Evolutionary conservation across 2,797 vertebrate species (phyloP).

Genomic region (Botia almorhae): DNA sequence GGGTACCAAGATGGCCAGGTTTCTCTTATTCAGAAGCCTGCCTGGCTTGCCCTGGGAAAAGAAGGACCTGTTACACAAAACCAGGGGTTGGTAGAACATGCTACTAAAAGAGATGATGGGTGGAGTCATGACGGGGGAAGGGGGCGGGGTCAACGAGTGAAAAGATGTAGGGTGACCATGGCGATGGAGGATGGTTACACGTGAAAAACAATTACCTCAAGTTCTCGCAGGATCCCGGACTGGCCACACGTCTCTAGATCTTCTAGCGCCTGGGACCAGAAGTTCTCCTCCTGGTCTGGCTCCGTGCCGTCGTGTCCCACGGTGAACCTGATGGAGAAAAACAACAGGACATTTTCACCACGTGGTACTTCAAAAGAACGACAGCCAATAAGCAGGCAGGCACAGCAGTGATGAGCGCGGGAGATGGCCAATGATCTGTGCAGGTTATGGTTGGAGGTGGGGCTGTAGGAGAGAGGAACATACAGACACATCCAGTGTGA

Average conservation of each 20-base stretch:
- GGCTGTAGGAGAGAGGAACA: conserved; percentile 52
- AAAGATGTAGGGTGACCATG: neutral
- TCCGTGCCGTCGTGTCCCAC: conserved; percentile 88
- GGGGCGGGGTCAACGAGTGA: neutral
- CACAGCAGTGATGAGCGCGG: conserved; percentile 64
- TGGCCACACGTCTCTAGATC: conserved; percentile 98
- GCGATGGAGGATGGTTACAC: neutral
- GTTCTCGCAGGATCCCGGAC: conserved; percentile 95
- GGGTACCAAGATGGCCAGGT: conserved; percentile 91
- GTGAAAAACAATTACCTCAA: conserved; percentile 69
- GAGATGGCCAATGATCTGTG: conserved; percentile 59
- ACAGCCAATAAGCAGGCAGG: conserved; percentile 60
- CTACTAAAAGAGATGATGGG: conserved; percentile 37
- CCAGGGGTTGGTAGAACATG: conserved; percentile 57
- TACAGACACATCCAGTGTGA: conserved; percentile 52
- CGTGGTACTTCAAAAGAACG: conserved; percentile 11
- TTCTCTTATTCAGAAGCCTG: conserved; percentile 91
- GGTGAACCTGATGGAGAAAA: conserved; percentile 79
- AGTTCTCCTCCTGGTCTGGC: conserved; percentile 96
- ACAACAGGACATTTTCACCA: conserved; percentile 27
- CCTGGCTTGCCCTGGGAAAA: conserved; percentile 93
- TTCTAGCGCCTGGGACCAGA: conserved; percentile 98
- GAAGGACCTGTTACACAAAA: conserved; percentile 73
- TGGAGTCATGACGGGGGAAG: neutral
- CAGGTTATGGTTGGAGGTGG: conserved; percentile 56